A percentile compares a stretch with the other conserved stretches of the same genome.
phyloP scores from a whole-genome alignment of 2,888 invertebrate genomes.

The Heteromyza rotundicornis region DNA sequence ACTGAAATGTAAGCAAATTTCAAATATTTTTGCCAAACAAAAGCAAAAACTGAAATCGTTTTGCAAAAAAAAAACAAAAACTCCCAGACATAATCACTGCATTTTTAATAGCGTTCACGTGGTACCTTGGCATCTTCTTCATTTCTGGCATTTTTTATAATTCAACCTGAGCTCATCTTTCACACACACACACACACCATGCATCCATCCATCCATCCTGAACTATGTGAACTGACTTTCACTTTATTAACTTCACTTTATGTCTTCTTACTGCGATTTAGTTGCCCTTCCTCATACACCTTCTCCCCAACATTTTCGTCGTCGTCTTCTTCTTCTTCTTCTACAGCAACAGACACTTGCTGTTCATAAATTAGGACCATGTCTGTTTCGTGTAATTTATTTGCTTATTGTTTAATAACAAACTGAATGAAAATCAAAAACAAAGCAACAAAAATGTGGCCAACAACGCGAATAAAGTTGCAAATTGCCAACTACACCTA shows the following conservation, averaged over 20 bases:
- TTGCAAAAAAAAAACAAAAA: neutral
- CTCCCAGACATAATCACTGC: slow-evolving; percentile 3
- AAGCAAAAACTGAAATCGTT: too few relatives aligned
- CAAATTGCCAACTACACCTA: neutral
- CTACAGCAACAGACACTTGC: neutral
- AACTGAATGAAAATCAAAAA: slow-evolving; percentile 6
- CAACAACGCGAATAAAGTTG: neutral
- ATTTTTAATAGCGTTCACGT: neutral
- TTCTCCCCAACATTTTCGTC: too few relatives aligned
- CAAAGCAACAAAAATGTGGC: neutral
- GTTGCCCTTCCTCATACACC: too few relatives aligned
- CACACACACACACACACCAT: neutral
- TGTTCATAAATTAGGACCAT: slow-evolving; percentile 30
- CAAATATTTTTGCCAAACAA: too few relatives aligned
- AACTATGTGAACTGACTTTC: slow-evolving; percentile 30
- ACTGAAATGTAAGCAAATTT: too few relatives aligned
- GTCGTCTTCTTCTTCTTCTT: slow-evolving; percentile 9
- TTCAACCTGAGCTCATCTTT: slow-evolving; percentile 17
- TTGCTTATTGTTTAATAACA: slow-evolving; percentile 29
- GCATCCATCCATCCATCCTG: slow-evolving; percentile 23
- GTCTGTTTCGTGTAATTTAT: slow-evolving; percentile 31
- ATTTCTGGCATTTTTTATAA: slow-evolving; percentile 14
- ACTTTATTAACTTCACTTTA: slow-evolving; percentile 24
- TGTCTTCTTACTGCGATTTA: slow-evolving; percentile 2
- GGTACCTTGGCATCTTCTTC: neutral